Percentiles rank a stretch among this genome's conserved stretches.
Conservation (phyloP, 2,113 vertebrate species). For the Formicarius rufipectus region DNA sequence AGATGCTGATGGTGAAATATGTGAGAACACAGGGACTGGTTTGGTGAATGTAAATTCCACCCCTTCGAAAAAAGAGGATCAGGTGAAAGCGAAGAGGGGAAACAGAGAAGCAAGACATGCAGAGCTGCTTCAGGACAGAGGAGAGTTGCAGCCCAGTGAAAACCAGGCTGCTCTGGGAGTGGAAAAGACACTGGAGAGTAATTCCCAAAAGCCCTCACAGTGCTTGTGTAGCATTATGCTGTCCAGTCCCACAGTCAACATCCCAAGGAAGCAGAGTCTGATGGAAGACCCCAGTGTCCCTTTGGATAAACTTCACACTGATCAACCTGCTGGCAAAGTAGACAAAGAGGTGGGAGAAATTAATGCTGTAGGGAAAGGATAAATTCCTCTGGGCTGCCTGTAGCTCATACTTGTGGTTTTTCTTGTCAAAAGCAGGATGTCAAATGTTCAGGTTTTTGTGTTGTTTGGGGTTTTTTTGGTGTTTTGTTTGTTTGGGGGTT, state of each 20-base stretch:
- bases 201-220: neutral
- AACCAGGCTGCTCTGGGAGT: neutral
- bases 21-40: neutral
- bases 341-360: conserved; percentile 40
- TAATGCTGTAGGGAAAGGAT: neutral
- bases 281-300: neutral
- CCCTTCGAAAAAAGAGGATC: neutral
- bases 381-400: neutral
- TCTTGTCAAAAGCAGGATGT: neutral
- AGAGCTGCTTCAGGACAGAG: neutral
- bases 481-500: no score
- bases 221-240: conserved; percentile 45
- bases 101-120: rapidly evolving
- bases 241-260: conserved; percentile 10
- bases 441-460: neutral
- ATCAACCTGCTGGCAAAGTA: neutral
- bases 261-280: conserved; percentile 55
- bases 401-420: rapidly evolving
- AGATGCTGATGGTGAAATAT: conserved; percentile 48
- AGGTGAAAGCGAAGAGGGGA: neutral
- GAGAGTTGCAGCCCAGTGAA: neutral
- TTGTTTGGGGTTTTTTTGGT: rapidly evolving
- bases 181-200: neutral
- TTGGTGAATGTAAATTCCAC: rapidly evolving
- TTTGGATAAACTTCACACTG: neutral